Evolutionary conservation across 2,797 vertebrate species (phyloP).

Genomic region (Aselliscus stoliczkanus): DNA sequence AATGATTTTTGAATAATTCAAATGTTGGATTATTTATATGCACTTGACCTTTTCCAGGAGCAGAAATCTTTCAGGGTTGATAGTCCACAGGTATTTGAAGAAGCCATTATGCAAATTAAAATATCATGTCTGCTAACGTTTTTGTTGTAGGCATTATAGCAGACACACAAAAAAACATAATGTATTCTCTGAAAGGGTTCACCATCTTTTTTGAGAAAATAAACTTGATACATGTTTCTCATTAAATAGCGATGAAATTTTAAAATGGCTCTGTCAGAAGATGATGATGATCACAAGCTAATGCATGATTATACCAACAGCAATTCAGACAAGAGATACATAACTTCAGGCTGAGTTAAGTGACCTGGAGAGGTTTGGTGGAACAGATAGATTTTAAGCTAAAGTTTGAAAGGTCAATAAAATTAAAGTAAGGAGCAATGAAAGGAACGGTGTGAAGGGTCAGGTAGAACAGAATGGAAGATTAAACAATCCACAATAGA

Average conservation of each 20-base stretch:
- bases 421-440: slow-evolving; percentile 31
- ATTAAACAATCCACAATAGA: background rate
- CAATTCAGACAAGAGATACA: slow-evolving; percentile 5
- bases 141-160: slow-evolving; percentile 32
- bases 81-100: slow-evolving; percentile 47
- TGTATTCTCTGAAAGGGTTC: slow-evolving; percentile 3
- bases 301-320: background rate
- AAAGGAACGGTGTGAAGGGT: background rate
- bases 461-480: background rate
- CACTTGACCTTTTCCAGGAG: slow-evolving; percentile 49
- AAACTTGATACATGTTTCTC: slow-evolving; percentile 1
- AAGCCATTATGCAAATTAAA: slow-evolving; percentile 60
- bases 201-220: background rate
- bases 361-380: background rate
- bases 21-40: slow-evolving; percentile 54
- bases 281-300: slow-evolving; percentile 18
- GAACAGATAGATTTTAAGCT: slow-evolving; percentile 1
- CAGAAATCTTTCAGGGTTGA: slow-evolving; percentile 55
- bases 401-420: slow-evolving; percentile 5
- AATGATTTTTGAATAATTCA: slow-evolving; percentile 60
- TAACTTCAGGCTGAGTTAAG: background rate
- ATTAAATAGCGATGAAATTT: slow-evolving; percentile 18
- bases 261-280: slow-evolving; percentile 7
- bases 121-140: background rate
- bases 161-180: slow-evolving; percentile 3